phyloP scores from a whole-genome alignment of 2,113 vertebrate genomes.

The Lichenostomus cassidix region DNA sequence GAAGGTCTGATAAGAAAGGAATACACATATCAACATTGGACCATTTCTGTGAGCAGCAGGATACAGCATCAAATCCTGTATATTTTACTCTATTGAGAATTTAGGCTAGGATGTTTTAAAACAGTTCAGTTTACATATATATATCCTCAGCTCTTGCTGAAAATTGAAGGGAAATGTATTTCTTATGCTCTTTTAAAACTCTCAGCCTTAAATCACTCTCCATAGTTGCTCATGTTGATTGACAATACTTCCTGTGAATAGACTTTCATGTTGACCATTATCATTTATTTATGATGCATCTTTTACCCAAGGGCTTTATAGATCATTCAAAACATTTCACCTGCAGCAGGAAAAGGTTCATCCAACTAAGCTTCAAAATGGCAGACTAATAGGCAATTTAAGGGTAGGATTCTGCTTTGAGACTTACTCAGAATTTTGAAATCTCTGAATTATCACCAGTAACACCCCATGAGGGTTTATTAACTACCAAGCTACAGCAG shows the following conservation, averaged over 20 bases:
- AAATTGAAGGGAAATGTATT: slow-evolving; percentile 8
- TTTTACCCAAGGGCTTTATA: slow-evolving; percentile 4
- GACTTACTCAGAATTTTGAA: background rate
- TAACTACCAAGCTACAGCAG: background rate
- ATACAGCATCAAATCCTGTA: background rate
- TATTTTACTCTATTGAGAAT: background rate
- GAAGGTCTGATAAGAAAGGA: slow-evolving; percentile 23
- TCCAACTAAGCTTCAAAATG: background rate
- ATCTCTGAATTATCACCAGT: background rate
- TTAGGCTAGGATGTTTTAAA: background rate
- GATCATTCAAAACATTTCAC: slow-evolving; percentile 22
- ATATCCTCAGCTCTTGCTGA: background rate
- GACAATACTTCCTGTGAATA: slow-evolving; percentile 24
- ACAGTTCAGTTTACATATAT: background rate
- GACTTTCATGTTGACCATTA: slow-evolving; percentile 31
- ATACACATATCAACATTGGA: background rate
- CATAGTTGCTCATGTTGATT: slow-evolving; percentile 5
- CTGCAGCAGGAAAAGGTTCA: background rate
- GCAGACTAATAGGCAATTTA: slow-evolving; percentile 5
- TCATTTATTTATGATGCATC: slow-evolving; percentile 44
- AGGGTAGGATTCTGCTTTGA: background rate
- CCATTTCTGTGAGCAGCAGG: background rate
- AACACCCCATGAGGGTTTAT: background rate
- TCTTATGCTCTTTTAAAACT: background rate
- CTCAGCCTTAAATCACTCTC: slow-evolving; percentile 23